Evolutionary conservation across 2,888 invertebrate genomes (phyloP).

Genomic region (Diarsia rubi): DNA sequence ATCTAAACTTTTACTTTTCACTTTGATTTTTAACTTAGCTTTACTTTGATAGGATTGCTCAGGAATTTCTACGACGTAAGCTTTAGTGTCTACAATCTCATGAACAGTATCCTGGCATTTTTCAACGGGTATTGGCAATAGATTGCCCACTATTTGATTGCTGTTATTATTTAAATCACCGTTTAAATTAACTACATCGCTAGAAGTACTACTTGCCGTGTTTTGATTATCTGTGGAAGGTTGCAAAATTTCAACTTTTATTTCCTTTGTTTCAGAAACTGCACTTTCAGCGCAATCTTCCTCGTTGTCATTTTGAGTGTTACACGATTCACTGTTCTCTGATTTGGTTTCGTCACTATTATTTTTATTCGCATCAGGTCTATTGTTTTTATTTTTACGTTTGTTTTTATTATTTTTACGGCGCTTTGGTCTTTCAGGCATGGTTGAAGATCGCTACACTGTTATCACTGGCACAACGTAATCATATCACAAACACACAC

Average conservation of each 20-base stretch:
- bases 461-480: constrained; percentile 84
- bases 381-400: constrained; percentile 85
- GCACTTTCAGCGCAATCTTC: constrained; percentile 27
- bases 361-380: constrained; percentile 73
- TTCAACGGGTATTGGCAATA: constrained; percentile 24
- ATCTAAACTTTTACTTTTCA: constrained; percentile 89
- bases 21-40: constrained; percentile 77
- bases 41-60: constrained; percentile 79
- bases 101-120: constrained; percentile 34
- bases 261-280: constrained; percentile 35
- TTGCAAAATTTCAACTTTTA: constrained; percentile 40
- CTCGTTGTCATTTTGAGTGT: constrained; percentile 61
- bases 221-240: constrained; percentile 28
- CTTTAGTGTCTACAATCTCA: constrained; percentile 49
- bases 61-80: constrained; percentile 87
- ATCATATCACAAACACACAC: constrained; percentile 82
- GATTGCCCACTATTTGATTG: constrained; percentile 53
- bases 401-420: constrained; percentile 88
- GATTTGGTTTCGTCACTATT: constrained; percentile 71
- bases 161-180: constrained; percentile 79
- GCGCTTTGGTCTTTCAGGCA: constrained; percentile 86
- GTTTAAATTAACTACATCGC: constrained; percentile 40
- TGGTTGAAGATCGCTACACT: constrained; percentile 79
- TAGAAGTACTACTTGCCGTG: constrained; percentile 49
- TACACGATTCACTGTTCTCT: constrained; percentile 68